Evolutionary conservation across 2,888 invertebrate species (phyloP), one percentile per base, ranked within the genome.

Genomic region (Dryobota labecula): DNA sequence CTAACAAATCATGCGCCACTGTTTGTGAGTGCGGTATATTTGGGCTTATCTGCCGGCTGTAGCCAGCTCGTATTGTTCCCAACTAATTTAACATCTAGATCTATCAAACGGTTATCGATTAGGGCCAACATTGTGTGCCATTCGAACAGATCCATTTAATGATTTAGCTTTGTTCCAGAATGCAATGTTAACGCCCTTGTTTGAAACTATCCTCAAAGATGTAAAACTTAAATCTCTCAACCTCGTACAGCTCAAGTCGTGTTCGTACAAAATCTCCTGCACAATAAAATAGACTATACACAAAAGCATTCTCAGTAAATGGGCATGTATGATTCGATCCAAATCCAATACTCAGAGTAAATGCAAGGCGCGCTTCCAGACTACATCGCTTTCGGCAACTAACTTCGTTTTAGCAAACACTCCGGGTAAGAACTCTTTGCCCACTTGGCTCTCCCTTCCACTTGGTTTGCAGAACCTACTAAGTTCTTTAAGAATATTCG

Each of bases 331-430:
- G 87, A 90, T 90, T 90, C 88, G 86, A 88, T 89, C 81, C 85
- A 89, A 91, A 92, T 92, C 89, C 90, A 91, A 92, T 92, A 90
- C 89, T 84, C 86, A 81, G 88, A 87, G 88, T 90, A 90, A 92
- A 90, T 91, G 89, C 90, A 89, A 89, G 90, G 84, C 86, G 86
- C 87, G 88, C 83, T 80, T 82, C 81, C 80, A 82, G 86, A 75
- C 74, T 82, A 88, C 90, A 88, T 89, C 88, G 89, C 89, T 89
- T 89, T 89, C 84, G 87, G 88, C 89, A 88, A 88, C 89, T 91
- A 91, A 92, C 91, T 93, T 91, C 89, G 91, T 92, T 91, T 90
- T 87, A 85, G 87, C 89, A 91, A 93, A 92, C 90, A 92, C 92
- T 91, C 82, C 79, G 77, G 71, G 81, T 75, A 82, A 90, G 88